Evolutionary conservation across 2,888 invertebrate genomes (phyloP), one percentile per base, ranked within the genome.

Genomic region (Tiliacea citrago): DNA sequence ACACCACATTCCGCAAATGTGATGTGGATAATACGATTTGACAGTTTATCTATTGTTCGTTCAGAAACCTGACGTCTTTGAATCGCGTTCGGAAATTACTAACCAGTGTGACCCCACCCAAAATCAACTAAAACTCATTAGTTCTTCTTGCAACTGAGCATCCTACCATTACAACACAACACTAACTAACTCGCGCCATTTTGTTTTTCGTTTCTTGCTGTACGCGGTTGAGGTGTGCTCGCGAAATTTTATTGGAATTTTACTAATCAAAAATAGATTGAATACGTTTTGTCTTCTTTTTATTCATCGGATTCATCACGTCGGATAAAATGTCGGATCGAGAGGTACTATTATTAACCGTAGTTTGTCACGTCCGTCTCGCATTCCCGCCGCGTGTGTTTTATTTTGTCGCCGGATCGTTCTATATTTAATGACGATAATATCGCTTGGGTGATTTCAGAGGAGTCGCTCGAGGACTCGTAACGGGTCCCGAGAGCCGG

Each of bases 381-480:
- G 84, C 88, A 87, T 90, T 90, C 90, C 90, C 88, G 90, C 90
- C 93, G 92, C 94, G 93, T 94, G 94, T 93, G 93, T 92, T 94
- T 92, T 91, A 92, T 94, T 93, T 92, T 91, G 83, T 88, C 71
- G 83, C 84, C 82, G 84, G 83, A 86, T 87, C 75, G 86, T 74
- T 79, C 88, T 91, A 86, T 88, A 89, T 82, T 88, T 92, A 89
- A 75, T 90, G 81, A 84, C 81, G 79, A 75, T 77, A 79, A 82
- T 82, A 80, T 85, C 86, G 86, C 77, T 92, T 92, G 88, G 88
- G 84, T 89, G 86, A 84, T 95, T 95, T 90, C 95, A 96, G 96
- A 95, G 96, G 87, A 96, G 96, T 92, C 95, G 95, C 73, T 96
- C 96, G 82, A 94, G 95, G 87, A 95, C 96, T 77, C 95, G 96